Evolutionary conservation across 2,113 vertebrate genomes (phyloP), one percentile per base, ranked within the genome.

Genomic region (Crotalus helleri): DNA sequence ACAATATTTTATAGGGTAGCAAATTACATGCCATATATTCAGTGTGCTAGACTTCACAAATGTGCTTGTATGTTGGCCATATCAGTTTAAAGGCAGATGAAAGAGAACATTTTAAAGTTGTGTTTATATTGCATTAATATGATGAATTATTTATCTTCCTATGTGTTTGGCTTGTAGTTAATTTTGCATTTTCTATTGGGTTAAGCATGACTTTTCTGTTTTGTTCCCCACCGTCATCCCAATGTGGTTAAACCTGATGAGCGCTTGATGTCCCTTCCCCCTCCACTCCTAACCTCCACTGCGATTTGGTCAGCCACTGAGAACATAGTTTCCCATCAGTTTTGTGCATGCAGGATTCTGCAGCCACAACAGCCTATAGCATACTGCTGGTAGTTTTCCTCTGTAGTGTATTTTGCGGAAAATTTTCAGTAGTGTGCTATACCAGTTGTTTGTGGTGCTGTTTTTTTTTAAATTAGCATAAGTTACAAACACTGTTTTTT

Each of bases 321-420:
- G 98, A 98, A 94, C 98, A 59, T 59, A 96, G 98, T 99, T 98
- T 99, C 98, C 98, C 98, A 98, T 99, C 98, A 99, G 98, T 99
- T 99, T 99, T 99, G 98, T 99, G 98, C 98, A 98, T 98, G 98
- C 98, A 99, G 98, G 98, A 98, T 97, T 93, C 94, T 92, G 95
- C 94, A 94, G 91, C 94, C 33, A 94, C 94, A 96, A 92, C 93
- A 93, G 91, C 91, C 46, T 85, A 94, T 93, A 44, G 88, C 94
- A 95, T 95, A 95, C 98, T 98, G 97, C 46, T 97, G 94, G 90
- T 92, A 92, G 95, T 97, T 98, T 97, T 96, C 96, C 96, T 93
- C 92, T n/a, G 1, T 1, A 1, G 7, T 95, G 69, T 92, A 29
- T 91, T 39, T 46, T 29, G 46, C 92, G 96, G 95, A 95, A 97